Conservation (phyloP, 2,113 vertebrate genomes). For the Bufo bufo region DNA sequence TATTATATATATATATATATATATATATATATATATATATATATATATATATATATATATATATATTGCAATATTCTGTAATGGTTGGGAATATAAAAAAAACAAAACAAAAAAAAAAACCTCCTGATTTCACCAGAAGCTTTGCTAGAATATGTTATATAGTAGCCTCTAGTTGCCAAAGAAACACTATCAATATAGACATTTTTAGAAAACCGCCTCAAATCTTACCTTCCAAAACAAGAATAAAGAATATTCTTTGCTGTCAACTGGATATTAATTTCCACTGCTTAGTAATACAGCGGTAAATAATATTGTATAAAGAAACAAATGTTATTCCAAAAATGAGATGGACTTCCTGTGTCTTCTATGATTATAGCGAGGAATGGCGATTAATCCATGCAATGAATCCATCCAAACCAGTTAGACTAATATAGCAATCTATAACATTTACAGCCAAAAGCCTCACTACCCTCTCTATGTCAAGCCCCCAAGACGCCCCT, state of each 20-base stretch:
- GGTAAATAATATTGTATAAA: background rate
- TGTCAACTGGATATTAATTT: background rate
- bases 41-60: background rate
- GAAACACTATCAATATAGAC: slow-evolving; percentile 5
- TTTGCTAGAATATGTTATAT: background rate
- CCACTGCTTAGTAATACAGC: background rate
- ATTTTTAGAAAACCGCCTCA: slow-evolving; percentile 24
- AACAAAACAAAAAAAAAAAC: no score
- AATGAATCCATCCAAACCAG: no score
- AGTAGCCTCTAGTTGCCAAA: background rate
- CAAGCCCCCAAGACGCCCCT: background rate
- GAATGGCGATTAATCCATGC: no score
- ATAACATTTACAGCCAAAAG: background rate
- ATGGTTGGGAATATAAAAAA: background rate
- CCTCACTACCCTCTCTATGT: background rate
- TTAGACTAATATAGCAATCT: background rate
- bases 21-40: background rate
- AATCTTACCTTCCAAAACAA: background rate
- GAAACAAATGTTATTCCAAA: background rate
- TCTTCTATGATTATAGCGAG: background rate
- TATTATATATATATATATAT: background rate
- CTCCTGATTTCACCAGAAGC: no score
- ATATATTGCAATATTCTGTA: background rate
- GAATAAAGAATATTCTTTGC: no score
- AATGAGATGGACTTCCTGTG: background rate